Evolutionary conservation across 2,113 vertebrate species (phyloP).

Genomic region (Rhea pennata): DNA sequence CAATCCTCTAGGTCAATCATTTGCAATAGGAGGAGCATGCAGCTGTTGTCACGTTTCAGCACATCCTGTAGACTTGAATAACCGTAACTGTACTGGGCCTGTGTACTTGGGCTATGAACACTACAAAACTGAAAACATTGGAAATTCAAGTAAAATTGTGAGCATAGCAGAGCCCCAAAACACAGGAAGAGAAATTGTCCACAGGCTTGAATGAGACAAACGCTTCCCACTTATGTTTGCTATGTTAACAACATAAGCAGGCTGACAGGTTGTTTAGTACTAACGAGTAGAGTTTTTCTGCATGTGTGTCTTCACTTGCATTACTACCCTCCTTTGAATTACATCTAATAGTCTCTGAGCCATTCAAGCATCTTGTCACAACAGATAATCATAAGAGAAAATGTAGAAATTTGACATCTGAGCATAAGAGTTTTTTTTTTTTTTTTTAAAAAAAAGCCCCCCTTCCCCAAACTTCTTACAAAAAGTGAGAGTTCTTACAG

Average conservation of each 20-base stretch:
- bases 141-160: background rate
- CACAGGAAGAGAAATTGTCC: background rate
- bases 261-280: background rate
- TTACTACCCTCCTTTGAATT: background rate
- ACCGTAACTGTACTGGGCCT: background rate
- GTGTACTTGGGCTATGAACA: background rate
- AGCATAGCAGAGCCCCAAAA: background rate
- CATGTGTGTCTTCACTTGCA: background rate
- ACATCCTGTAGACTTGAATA: background rate
- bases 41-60: background rate
- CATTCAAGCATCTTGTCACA: background rate
- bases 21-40: background rate
- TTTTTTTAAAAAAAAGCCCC: background rate
- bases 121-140: background rate
- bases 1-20: background rate
- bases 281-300: background rate
- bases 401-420: no score
- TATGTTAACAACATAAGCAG: background rate
- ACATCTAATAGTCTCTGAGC: background rate
- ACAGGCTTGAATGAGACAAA: rapidly evolving
- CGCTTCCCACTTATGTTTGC: background rate
- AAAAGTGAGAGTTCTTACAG: background rate
- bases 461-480: no score
- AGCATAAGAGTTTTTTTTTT: background rate
- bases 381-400: background rate